These are phyloP conservation scores for Pachypanchax playfairii DNA, from an alignment of 2,113 vertebrate genomes.

Conservation along the genomic window DNA sequence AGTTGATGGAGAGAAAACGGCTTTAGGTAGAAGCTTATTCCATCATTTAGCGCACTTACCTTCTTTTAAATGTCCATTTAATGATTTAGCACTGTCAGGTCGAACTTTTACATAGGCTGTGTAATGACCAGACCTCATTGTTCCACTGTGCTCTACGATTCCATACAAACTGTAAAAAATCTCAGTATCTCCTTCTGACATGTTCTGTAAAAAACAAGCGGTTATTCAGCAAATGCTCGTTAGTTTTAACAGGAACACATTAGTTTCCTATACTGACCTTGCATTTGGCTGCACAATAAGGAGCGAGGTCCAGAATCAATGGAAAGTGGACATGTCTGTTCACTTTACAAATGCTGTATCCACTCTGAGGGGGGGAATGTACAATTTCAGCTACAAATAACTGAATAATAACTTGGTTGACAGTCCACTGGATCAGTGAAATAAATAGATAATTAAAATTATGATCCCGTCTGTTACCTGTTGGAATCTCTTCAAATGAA, in stretches of 20 bases:
- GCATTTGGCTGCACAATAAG: constrained; percentile 91
- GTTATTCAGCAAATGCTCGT: constrained; percentile 1
- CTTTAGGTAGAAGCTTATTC: not conserved
- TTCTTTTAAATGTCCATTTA: constrained; percentile 72
- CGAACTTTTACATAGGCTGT: constrained; percentile 91
- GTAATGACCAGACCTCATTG: constrained; percentile 98
- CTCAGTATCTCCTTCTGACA: constrained; percentile 79
- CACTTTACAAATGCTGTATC: constrained; percentile 91
- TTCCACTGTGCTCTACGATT: constrained; percentile 94
- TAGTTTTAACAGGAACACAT: not conserved
- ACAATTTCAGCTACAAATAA: too few relatives aligned
- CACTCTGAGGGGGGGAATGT: too few relatives aligned
- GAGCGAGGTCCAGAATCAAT: constrained; percentile 90
- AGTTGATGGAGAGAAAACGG: not conserved
- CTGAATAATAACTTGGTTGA: not conserved
- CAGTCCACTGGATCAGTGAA: not conserved
- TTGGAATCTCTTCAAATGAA: constrained; percentile 97
- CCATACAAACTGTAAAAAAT: constrained; percentile 92
- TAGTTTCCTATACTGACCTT: constrained; percentile 81
- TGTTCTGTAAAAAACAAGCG: constrained; percentile 75
- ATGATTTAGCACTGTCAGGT: constrained; percentile 67
- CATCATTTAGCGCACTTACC: constrained; percentile 67
- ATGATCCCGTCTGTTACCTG: constrained; percentile 77
- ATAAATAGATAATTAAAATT: not conserved
- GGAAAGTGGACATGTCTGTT: constrained; percentile 93